These are phyloP conservation scores for Romanogobio albipinnatus DNA, from an alignment of 2,113 vertebrate species.

Conservation along the genomic window DNA sequence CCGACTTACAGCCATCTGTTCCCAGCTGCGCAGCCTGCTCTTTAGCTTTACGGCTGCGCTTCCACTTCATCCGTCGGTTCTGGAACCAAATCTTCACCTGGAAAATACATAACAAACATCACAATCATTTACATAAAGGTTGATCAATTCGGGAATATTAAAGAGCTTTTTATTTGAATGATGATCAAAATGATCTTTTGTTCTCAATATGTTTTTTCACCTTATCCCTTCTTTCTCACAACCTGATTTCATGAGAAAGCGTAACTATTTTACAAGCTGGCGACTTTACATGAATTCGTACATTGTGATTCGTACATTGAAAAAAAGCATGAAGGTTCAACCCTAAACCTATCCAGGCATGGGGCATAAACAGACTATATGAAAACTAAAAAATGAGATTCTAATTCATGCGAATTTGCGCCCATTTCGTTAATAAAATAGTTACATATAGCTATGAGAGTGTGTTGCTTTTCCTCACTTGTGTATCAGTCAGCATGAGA, in stretches of 20 bases:
- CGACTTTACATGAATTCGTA: background rate
- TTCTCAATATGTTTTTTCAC: background rate
- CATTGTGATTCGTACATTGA: background rate
- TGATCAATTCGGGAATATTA: background rate
- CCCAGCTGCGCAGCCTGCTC: slow-evolving; percentile 68
- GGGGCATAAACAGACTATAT: background rate
- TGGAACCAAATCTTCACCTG: slow-evolving; percentile 88
- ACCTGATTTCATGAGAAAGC: background rate
- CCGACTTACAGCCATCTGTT: slow-evolving; percentile 51
- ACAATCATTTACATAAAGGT: background rate
- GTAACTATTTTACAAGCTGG: background rate
- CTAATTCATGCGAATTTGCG: background rate
- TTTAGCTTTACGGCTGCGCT: slow-evolving; percentile 80
- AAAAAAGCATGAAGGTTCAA: background rate
- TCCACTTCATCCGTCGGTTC: slow-evolving; percentile 86
- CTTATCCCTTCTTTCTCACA: background rate
- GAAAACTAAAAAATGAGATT: background rate
- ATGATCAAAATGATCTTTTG: background rate
- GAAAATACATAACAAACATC: slow-evolving; percentile 14
- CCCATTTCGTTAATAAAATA: background rate
- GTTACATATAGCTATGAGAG: too few relatives aligned
- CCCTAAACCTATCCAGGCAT: background rate
- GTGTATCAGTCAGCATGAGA: slow-evolving; percentile 84
- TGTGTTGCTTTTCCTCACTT: slow-evolving; percentile 67
- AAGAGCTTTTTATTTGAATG: background rate